These are phyloP conservation scores for Drosophila maculinotata DNA, from an alignment of 2,888 invertebrate genomes.

Conservation along the genomic window DNA sequence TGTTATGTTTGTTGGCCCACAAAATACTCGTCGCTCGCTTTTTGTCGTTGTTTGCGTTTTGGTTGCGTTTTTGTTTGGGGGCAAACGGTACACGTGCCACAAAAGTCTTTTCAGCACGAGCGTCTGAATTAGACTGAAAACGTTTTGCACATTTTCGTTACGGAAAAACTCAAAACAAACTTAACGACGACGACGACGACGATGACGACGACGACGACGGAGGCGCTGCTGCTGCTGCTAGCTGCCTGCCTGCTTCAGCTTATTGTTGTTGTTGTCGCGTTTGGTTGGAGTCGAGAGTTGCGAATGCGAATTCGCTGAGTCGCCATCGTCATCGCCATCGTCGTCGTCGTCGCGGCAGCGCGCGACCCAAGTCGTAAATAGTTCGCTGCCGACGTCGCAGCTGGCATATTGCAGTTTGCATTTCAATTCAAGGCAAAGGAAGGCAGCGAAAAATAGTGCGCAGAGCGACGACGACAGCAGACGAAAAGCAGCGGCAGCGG, in stretches of 20 bases:
- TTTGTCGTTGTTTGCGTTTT: conserved; percentile 39
- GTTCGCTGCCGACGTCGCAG: conserved; percentile 58
- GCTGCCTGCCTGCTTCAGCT: conserved; percentile 13
- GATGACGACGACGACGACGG: conserved; percentile 29
- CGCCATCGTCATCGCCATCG: conserved; percentile 47
- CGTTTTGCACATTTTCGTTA: conserved; percentile 85
- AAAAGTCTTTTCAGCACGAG: conserved; percentile 85
- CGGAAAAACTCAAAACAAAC: conserved; percentile 84
- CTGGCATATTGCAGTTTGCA: conserved; percentile 53
- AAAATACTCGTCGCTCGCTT: conserved; percentile 24
- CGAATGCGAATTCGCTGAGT: conserved; percentile 77
- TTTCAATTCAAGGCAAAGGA: conserved; percentile 62
- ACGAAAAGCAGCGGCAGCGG: conserved; percentile 9
- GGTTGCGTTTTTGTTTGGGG: conserved; percentile 30
- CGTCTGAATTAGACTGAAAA: conserved; percentile 85
- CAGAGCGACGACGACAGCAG: conserved; percentile 38
- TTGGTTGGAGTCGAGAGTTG: conserved; percentile 50
- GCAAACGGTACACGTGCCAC: conserved; percentile 73
- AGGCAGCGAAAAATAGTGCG: conserved; percentile 48
- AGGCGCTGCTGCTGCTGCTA: conserved; percentile 41
- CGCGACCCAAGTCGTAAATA: conserved; percentile 59
- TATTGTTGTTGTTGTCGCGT: conserved; percentile 34
- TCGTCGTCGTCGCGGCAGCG: conserved; percentile 32
- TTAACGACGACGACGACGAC: conserved; percentile 67
- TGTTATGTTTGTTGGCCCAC: conserved; percentile 17